Base-by-base conservation (phyloP, 2,113 vertebrate species). In the Cebidichthys violaceus region DNA sequence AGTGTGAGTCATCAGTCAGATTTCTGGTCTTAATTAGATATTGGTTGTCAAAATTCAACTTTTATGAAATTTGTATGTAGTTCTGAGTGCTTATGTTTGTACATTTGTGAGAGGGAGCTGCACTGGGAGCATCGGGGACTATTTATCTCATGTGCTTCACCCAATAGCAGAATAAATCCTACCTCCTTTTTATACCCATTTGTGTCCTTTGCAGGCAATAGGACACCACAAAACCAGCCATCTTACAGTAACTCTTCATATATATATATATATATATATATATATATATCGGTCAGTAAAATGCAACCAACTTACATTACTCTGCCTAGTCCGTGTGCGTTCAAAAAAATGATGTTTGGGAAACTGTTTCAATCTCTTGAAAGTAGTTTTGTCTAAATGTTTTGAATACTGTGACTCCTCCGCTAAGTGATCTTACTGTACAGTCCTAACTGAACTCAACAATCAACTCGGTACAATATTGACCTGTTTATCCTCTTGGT, bases 131-230 rank as follows among this genome's bases (percentile, higher is more conserved):
- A 57, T 54, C 20, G 29, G 43, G 24, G 47, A 75, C 64, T 39
- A 9, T 61, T 55, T 15, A 20, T 65, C 43, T 60, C 15, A 59
- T 65, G 9, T 83, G 37, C 66, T 75, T 83, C 50, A 72, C 11
- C 71, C 57, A 69, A 45, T 79, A 43, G 75, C 37, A 66, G 55
- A 83, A 69, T 62, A 78, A 78, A 87, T 70, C 85, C 93, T 95
- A 95, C 95, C 94, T 95, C 95, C 55, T 89, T 89, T 84, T 81
- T 81, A 75, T 78, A 87, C 71, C 64, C 22, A 61, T 67, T 77
- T 81, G 70, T 84, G 87, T 92, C 94, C 94, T 88, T 86, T 94
- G 92, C 95, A 88, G 94, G 94, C 90, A 88, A 88, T 67, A 83
- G 93, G 91, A 90, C 85, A 81, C 71, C 41, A 81, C 62, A 85